Conservation (phyloP, 2,797 vertebrate species). For the Crocidura indochinensis region DNA sequence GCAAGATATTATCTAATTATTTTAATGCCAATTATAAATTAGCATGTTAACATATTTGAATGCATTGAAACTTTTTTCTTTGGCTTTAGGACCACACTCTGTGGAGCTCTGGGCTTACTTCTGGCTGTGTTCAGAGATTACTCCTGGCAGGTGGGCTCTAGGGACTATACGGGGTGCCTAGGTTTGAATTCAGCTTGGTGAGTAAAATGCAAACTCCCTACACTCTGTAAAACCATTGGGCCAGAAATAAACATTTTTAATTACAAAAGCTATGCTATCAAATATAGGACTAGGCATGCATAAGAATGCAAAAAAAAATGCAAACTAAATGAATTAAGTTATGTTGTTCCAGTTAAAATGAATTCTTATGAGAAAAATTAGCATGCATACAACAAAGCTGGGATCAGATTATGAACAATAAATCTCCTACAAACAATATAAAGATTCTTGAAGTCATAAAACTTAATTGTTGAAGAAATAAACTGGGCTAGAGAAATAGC, state of each 20-base stretch:
- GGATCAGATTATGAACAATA: slow-evolving; percentile 4
- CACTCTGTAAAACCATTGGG: too few relatives aligned
- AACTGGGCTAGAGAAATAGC: not conserved
- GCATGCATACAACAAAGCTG: not conserved
- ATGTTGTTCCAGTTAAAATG: slow-evolving; percentile 19
- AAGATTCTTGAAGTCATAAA: not conserved
- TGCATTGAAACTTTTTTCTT: not conserved
- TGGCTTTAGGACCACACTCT: too few relatives aligned
- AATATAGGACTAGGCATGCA: not conserved
- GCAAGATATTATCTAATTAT: not conserved
- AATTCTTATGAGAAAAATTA: slow-evolving; percentile 28
- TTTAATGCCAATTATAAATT: too few relatives aligned
- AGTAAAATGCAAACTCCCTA: too few relatives aligned
- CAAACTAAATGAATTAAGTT: not conserved
- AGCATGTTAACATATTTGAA: not conserved
- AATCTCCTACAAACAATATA: slow-evolving; percentile 33
- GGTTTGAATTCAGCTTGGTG: too few relatives aligned
- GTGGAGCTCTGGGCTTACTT: too few relatives aligned
- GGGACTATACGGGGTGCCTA: too few relatives aligned
- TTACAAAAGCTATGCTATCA: not conserved
- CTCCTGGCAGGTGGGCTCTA: too few relatives aligned
- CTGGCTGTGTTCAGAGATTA: too few relatives aligned
- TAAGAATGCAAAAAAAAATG: not conserved
- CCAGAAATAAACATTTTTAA: not conserved
- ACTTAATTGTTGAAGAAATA: not conserved